Evolutionary conservation across 2,797 vertebrate species (phyloP).

Genomic region (Megaceryle alcyon): DNA sequence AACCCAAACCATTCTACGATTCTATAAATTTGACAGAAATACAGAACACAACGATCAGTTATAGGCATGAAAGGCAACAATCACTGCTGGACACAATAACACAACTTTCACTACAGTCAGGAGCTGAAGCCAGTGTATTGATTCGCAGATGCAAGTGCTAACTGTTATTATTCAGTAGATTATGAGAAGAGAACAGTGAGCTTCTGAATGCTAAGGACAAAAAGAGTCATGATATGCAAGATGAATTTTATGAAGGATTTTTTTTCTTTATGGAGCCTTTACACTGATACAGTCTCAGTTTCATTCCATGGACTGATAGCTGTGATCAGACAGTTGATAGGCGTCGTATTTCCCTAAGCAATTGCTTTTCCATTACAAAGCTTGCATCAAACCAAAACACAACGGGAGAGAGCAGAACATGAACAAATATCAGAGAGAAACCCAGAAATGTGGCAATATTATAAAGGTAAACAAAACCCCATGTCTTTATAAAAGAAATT

Average conservation of each 20-base stretch:
- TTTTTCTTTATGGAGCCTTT: neutral
- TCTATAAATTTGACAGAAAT: neutral
- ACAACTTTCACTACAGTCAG: neutral
- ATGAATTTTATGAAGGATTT: conserved; percentile 27
- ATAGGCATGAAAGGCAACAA: neutral
- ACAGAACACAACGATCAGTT: neutral
- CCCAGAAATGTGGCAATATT: neutral
- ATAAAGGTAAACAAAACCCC: neutral
- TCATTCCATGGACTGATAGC: neutral
- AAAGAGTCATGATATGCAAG: conserved; percentile 12
- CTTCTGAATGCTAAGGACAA: neutral
- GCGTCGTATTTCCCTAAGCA: neutral
- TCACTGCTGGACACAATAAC: neutral
- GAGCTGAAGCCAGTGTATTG: neutral
- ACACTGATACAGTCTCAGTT: neutral
- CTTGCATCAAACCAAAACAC: neutral
- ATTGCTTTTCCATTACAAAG: neutral
- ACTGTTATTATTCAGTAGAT: conserved; percentile 14
- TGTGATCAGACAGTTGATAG: neutral
- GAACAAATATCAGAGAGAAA: neutral
- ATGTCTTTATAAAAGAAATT: neutral
- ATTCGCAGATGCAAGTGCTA: neutral
- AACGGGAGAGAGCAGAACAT: neutral
- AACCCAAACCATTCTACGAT: neutral
- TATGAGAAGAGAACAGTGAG: neutral